phyloP scores from a whole-genome alignment of 2,888 invertebrate genomes.

The Invenusta paracnida region DNA sequence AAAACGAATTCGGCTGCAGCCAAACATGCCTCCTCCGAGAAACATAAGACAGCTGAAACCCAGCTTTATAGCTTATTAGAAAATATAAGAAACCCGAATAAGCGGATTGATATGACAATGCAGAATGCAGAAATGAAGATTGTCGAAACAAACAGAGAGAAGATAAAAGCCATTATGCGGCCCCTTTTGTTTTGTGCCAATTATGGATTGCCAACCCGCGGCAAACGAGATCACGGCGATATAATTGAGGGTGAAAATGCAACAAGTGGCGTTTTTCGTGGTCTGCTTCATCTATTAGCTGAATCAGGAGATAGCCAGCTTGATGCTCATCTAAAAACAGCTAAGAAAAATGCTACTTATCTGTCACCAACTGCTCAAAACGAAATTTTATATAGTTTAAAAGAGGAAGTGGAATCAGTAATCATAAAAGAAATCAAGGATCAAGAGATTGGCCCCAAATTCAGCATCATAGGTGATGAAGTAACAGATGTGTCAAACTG shows the following conservation, averaged over 20 bases:
- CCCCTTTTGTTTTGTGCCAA: neutral
- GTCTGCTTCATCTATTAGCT: slow-evolving; percentile 1
- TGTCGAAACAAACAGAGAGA: slow-evolving; percentile 8
- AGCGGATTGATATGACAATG: slow-evolving; percentile 18
- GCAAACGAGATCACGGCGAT: neutral
- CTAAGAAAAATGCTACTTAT: neutral
- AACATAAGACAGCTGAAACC: slow-evolving; percentile 1
- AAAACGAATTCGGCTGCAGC: neutral
- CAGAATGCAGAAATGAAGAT: neutral
- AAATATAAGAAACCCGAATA: neutral
- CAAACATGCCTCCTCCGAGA: neutral
- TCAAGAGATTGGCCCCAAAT: slow-evolving; percentile 10
- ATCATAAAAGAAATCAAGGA: neutral
- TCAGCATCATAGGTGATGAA: neutral
- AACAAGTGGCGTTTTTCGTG: slow-evolving; percentile 15
- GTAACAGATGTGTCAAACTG: slow-evolving; percentile 4
- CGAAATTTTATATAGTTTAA: neutral
- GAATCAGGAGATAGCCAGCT: neutral
- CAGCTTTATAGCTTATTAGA: slow-evolving; percentile 7
- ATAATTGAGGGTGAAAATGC: slow-evolving; percentile 7
- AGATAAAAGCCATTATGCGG: neutral
- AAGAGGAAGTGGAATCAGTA: neutral
- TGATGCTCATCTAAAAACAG: neutral
- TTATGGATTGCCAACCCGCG: neutral
- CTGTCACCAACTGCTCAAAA: neutral